Percentiles rank a stretch among this genome's conserved stretches.
Evolutionary conservation across 2,113 vertebrate species (phyloP).

Genomic region (Prolemur simus): DNA sequence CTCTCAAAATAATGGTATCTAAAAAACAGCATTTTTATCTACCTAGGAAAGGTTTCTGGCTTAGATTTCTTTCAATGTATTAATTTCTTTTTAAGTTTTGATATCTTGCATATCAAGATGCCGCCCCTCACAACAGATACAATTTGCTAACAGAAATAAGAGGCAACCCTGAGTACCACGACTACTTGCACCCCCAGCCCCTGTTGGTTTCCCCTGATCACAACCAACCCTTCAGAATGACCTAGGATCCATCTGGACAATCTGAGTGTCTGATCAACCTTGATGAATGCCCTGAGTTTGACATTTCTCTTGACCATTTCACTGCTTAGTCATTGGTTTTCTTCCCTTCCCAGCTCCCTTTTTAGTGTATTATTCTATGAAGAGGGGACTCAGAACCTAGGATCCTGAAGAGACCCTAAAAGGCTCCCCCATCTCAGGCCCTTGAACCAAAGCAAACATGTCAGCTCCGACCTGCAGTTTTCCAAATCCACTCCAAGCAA

Average conservation of each 20-base stretch:
- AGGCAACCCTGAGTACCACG: neutral
- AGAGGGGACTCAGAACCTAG: neutral
- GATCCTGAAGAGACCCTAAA: neutral
- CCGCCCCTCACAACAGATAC: neutral
- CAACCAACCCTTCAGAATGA: neutral
- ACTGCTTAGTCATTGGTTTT: neutral
- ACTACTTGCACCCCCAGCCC: fast-evolving
- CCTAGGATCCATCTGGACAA: neutral
- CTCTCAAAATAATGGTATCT: neutral
- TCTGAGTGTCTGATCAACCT: neutral
- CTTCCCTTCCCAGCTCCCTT: neutral
- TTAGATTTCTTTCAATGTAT: neutral
- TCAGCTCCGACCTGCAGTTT: neutral
- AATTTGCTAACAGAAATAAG: neutral
- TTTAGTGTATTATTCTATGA: neutral
- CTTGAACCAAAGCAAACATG: slow-evolving; percentile 11
- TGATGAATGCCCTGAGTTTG: neutral
- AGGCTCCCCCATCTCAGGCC: neutral
- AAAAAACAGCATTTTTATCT: neutral
- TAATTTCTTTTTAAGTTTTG: neutral
- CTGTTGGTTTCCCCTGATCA: neutral
- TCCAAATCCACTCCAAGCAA: slow-evolving; percentile 12
- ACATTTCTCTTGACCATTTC: neutral
- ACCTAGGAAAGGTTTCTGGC: neutral
- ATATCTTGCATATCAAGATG: neutral